Evolutionary conservation across 2,113 vertebrate genomes (phyloP), one percentile per base, ranked within the genome.

Genomic region (Pseudorasbora parva): DNA sequence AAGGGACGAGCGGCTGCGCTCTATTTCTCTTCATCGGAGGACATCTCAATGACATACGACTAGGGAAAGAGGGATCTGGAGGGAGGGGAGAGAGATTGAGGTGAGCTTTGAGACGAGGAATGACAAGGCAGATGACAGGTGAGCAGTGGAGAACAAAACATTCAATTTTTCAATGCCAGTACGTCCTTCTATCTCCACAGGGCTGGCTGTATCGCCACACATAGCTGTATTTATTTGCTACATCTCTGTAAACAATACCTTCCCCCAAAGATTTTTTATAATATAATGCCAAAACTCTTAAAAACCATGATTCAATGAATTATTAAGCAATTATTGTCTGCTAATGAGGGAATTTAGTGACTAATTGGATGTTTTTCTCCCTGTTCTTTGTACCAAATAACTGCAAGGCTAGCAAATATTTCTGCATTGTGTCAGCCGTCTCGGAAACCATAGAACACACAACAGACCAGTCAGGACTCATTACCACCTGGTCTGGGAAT

Each of bases 111-210:
- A 51, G 60, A 87, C 15, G 25, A 85, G 37, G 60, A 72, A 69
- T 88, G 85, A 81, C 80, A 76, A 57, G 56, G 23, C 30, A 71
- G 76, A 71, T 86, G 82, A 80, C 85, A 86, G 79, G 74, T 82
- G 62, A 78, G 83, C 85, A 84, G 82, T 80, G 69, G 69, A 83
- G 85, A 86, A 85, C 82, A 86, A 86, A 86, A 86, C 83, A 76
- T 85, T 80, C 33, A 78, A 84, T 86, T 84, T 88, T 86, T 86
- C 83, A 84, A 80, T 41, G 75, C 83, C 77, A 80, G 30, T 69
- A 76, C 54, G 76, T 83, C 85, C 84, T 83, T 51, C 77, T 83
- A 87, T 87, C 69, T 76, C 78, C 73, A 9, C 62, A 19, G 76
- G 81, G 49, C 9, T 56, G 49, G 73, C 79, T 78, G 23, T 30